Conservation (phyloP, 2,888 invertebrate genomes). For the Neoitamus cyanurus region DNA sequence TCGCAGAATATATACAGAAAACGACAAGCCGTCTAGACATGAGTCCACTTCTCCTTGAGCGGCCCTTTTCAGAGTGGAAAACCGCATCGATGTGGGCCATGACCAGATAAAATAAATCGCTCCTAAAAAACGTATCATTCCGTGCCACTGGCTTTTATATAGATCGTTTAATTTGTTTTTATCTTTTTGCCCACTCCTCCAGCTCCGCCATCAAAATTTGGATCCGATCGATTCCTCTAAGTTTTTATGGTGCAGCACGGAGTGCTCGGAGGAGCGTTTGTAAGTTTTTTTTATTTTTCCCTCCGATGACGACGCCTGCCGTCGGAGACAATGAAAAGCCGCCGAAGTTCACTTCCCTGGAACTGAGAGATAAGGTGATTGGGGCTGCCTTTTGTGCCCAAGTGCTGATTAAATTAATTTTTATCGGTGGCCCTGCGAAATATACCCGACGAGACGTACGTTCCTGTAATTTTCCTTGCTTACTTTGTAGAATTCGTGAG, state of each 20-base stretch:
- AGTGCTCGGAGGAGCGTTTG: neutral
- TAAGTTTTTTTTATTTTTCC: constrained; percentile 17
- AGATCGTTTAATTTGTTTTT: constrained; percentile 45
- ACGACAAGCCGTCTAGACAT: constrained; percentile 39
- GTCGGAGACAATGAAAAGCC: constrained; percentile 22
- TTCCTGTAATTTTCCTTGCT: constrained; percentile 18
- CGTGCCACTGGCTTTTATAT: constrained; percentile 39
- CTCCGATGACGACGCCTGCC: neutral
- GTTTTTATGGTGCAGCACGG: constrained; percentile 11
- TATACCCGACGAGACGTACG: neutral
- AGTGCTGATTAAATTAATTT: constrained; percentile 37
- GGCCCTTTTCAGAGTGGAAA: constrained; percentile 33
- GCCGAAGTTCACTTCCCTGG: constrained; percentile 36
- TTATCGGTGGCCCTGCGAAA: neutral
- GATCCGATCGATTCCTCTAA: constrained; percentile 37
- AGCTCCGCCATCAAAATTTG: constrained; percentile 21
- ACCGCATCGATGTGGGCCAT: constrained; percentile 34
- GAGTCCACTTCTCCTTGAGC: constrained; percentile 29
- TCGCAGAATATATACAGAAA: neutral
- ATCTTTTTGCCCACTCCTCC: constrained; percentile 30
- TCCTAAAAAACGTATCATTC: constrained; percentile 44
- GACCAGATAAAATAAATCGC: constrained; percentile 44
- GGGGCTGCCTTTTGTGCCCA: constrained; percentile 27
- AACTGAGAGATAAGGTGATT: constrained; percentile 38
- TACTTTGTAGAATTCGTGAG: neutral